These are phyloP conservation scores for Prunella fulvescens DNA, from an alignment of 2,113 vertebrate species.

Conservation along the genomic window DNA sequence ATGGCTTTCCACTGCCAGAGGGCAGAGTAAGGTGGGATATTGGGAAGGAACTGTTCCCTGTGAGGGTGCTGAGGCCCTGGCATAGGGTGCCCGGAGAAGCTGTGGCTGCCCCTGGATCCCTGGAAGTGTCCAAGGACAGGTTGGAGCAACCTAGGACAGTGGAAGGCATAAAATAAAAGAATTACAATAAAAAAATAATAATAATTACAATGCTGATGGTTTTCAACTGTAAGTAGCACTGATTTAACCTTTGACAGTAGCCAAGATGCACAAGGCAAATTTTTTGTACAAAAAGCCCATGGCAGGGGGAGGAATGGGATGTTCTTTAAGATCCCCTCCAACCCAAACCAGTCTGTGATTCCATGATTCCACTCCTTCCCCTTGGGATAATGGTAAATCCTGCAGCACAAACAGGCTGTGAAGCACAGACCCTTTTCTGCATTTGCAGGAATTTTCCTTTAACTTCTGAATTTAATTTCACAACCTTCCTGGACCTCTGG, in stretches of 20 bases:
- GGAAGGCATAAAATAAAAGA: neutral
- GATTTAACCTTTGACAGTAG: neutral
- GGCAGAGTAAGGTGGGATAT: accelerated
- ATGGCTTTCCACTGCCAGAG: neutral
- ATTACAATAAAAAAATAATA: neutral
- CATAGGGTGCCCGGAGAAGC: neutral
- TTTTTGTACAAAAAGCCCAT: neutral
- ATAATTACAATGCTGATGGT: accelerated
- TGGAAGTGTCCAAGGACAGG: neutral
- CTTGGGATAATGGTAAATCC: neutral
- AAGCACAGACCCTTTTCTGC: neutral
- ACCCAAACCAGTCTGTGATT: neutral
- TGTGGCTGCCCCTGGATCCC: neutral
- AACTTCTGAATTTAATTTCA: neutral
- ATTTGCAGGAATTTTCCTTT: neutral
- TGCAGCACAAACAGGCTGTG: neutral
- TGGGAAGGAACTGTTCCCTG: accelerated
- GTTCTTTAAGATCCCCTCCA: neutral
- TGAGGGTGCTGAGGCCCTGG: accelerated
- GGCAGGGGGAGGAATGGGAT: neutral
- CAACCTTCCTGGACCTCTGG: neutral
- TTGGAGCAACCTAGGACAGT: accelerated
- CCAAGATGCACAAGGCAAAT: neutral
- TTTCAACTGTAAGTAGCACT: neutral
- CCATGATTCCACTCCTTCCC: neutral